phyloP scores from a whole-genome alignment of 2,888 invertebrate genomes.

The Temnothorax unifasciatus region DNA sequence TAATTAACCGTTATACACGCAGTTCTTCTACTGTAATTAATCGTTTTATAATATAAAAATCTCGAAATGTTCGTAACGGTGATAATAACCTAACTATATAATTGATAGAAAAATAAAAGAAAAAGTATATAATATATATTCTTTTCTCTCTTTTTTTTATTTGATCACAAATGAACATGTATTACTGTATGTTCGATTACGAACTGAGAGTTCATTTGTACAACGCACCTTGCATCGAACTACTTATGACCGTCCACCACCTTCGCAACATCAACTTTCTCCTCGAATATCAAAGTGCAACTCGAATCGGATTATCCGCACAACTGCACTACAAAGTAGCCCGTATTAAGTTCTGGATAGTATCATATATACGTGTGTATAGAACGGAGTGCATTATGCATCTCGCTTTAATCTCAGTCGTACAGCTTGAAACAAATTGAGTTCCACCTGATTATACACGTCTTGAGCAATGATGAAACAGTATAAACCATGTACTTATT shows the following conservation, averaged over 20 bases:
- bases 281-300: constrained; percentile 46
- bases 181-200: not conserved
- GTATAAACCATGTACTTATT: not conserved
- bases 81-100: not conserved
- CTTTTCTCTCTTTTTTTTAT: not conserved
- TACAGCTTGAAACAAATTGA: constrained; percentile 25
- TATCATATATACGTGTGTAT: not conserved
- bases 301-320: constrained; percentile 32
- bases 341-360: constrained; percentile 17
- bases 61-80: not conserved
- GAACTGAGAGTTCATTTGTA: constrained; percentile 2
- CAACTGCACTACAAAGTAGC: constrained; percentile 32
- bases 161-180: not conserved
- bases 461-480: constrained; percentile 5
- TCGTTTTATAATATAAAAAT: not conserved
- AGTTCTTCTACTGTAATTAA: not conserved
- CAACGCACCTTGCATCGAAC: constrained; percentile 37
- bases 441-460: not conserved
- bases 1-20: constrained; percentile 18
- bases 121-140: not conserved
- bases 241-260: constrained; percentile 32
- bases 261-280: constrained; percentile 50
- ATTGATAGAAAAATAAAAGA: not conserved
- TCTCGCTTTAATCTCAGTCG: constrained; percentile 11
- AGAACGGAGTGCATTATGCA: not conserved